These are phyloP conservation scores for Casuarius casuarius DNA, from an alignment of 2,113 vertebrate species.

Conservation along the genomic window DNA sequence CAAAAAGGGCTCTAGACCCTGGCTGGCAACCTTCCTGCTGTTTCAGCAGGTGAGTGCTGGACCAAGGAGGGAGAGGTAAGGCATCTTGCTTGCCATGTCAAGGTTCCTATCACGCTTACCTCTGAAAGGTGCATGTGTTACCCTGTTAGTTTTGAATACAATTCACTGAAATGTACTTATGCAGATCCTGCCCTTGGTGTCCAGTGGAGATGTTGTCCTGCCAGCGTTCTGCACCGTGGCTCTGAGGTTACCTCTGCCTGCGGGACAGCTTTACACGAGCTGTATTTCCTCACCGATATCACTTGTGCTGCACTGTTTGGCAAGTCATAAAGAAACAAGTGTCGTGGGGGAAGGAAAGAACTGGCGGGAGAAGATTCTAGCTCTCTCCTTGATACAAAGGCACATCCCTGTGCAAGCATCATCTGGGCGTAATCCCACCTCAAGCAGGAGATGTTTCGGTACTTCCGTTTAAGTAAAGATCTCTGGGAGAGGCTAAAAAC, in stretches of 20 bases:
- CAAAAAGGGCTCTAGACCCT: background rate
- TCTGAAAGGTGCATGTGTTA: background rate
- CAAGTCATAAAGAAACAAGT: background rate
- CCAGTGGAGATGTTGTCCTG: background rate
- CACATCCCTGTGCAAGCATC: too few species aligned
- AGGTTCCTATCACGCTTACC: background rate
- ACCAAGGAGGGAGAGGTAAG: background rate
- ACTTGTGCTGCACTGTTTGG: background rate
- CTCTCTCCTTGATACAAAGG: background rate
- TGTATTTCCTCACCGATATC: background rate
- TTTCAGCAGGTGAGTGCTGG: background rate
- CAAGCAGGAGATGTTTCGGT: background rate
- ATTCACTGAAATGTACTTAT: rapidly evolving
- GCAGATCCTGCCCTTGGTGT: background rate
- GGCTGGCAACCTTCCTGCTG: background rate
- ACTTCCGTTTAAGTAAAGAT: background rate
- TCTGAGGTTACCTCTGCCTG: background rate
- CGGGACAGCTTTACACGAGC: background rate
- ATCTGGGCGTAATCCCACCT: background rate
- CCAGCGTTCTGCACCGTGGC: background rate
- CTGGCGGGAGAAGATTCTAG: background rate
- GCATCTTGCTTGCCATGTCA: background rate
- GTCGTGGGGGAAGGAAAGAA: background rate
- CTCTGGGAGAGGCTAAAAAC: background rate
- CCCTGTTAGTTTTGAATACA: too few species aligned